Evolutionary conservation across 2,888 invertebrate species (phyloP), one percentile per base, ranked within the genome.

Genomic region (Gastracanthus pulcherrimus): DNA sequence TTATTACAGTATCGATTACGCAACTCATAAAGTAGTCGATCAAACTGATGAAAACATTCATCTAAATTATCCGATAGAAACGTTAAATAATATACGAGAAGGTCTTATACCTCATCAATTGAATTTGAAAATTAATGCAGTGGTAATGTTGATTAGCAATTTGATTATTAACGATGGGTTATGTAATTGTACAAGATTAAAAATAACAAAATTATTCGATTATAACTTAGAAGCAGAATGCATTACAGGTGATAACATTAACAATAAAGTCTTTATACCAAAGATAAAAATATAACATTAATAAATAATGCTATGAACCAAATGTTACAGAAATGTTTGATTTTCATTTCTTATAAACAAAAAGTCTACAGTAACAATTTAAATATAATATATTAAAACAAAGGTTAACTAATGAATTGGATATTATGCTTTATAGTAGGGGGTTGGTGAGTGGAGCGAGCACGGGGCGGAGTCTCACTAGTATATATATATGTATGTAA

Each of bases 11-110:
- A 45, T 41, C 3, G 64, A 75, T 64, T 64, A 64, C 29, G 75
- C 48, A 5, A 60, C 36, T 19, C 19, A 60, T 38, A 60, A 60
- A 36, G 74, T 38, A 41, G 36, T 41, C 6, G 75, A 75, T 41
- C 64, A 64, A 64, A 31, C 75, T n/a, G 75, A 75, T 75, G 48
- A 75, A 3, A 64, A 75, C 31, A 75, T 48, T 58, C 48, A 75
- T 55, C 13, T 74, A 60, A 38, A 60, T 16, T 74, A 60, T 74
- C 74, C 36, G 0, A 60, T 38, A 1, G 60, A 74, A 60, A n/a
- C 19, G 5, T 60, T 74, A 74, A 74, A 74, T 19, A 34, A 16
- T n/a, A 29, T 66, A 31, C 1, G 19, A 41, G 13, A 41, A 41
- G 41, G 41, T 13, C 11, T 41, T 5, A 11, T 16, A 13, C 0